Evolutionary conservation across 2,113 vertebrate genomes (phyloP), one percentile per base, ranked within the genome.

Genomic region (Sebastes fasciatus): DNA sequence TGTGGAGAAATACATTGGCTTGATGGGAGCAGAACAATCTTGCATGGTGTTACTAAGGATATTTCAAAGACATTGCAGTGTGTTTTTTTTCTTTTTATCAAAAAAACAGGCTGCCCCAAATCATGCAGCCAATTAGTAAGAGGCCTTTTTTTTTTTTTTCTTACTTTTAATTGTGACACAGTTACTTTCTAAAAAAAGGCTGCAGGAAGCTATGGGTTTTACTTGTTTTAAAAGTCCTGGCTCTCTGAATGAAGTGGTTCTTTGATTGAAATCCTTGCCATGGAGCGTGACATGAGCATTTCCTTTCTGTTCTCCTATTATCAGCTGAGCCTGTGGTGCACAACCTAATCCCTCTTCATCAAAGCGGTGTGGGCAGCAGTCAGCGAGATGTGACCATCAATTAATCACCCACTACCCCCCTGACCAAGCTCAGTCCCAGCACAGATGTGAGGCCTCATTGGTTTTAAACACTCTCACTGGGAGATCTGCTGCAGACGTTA

Each of bases 341-440:
- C 93, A 90, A 81, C 90, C 95, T 91, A 96, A 97, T 96, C 94
- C 92, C 95, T 96, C 94, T 96, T 97, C 95, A 95, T 96, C 95
- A 95, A 92, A 95, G 93, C 85, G 45, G 86, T 91, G 93, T 94
- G 93, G 94, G 93, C 94, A 95, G 93, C 92, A 94, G 90, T 94
- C 94, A 93, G 84, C 4, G 42, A 93, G 91, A 91, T 95, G 92
- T 94, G 93, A 94, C 91, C 95, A 89, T 93, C 96, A 95, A 95
- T 95, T 95, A 95, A 94, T 96, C 94, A 96, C 89, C 93, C 88
- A 69, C 92, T 90, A 85, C 88, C 91, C 87, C 83, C 84, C 84
- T 87, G 86, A 90, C 93, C 92, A 83, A 84, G 87, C 91, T 81
- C 62, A 64, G 86, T 87, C 90, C 92, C 91, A 68, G 90, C 89